Base-by-base conservation (phyloP, 2,888 invertebrate genomes). In the Pyrrhia umbra region DNA sequence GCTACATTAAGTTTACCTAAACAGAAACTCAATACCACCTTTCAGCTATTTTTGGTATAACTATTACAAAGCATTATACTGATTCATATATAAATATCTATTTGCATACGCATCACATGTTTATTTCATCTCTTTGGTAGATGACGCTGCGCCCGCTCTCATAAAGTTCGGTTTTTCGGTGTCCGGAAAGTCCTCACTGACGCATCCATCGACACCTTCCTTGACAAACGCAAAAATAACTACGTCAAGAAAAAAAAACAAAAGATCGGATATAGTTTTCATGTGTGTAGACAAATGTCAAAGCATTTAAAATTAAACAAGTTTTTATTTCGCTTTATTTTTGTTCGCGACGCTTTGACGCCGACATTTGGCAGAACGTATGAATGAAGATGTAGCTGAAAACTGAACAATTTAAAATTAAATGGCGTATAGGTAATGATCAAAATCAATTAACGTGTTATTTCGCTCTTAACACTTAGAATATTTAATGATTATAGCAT, bases 211-310 rank as follows among this genome's bases (percentile, higher is more conserved):
- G 81, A 64, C 92, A 88, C 84, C 67, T 83, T 75, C 57, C 75
- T 81, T 82, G 86, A 83, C 85, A 81, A 79, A 79, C 77, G 86
- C 89, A 55, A 82, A 91, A 92, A 92, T 92, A 91, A 83, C 83
- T 76, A 74, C 68, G 73, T 69, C 72, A 71, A 80, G 68, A 81
- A 74, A 83, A 81, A 85, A 86, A 85, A 87, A 85, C 88, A 87
- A 87, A 87, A 85, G 78, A 87, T 88, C 88, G 85, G 88, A 90
- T 87, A 90, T 88, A 87, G 85, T 87, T 82, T 73, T 81, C 83
- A 84, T 82, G 83, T 77, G 82, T 85, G 87, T 83, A 82, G 88
- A 88, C 88, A 87, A 87, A 85, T 87, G 88, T 86, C 86, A 85
- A 83, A 80, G 66, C 80, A 77, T 82, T 87, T 85, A 82, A 87